Evolutionary conservation across 1,140 invertebrate genomes (phyloP), one percentile per base, ranked within the genome.

Genomic region (Fopius arisanus): DNA sequence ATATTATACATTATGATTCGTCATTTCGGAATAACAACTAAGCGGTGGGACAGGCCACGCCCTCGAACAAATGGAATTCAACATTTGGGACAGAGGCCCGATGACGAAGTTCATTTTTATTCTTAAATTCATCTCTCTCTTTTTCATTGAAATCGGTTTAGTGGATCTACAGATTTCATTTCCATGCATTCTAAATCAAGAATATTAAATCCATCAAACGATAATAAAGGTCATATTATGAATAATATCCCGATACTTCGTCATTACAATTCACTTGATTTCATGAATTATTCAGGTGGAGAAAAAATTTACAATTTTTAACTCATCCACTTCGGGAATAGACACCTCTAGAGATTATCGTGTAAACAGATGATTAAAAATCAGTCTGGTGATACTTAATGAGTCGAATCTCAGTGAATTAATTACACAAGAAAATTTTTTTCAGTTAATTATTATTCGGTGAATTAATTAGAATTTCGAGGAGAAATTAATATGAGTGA

Each of bases 11-110:
- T 87, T 87, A 87, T 86, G 86, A 87, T 86, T 87, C 85, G 85
- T 87, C 85, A 87, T 87, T 87, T 86, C 78, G 81, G 84, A 86
- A 87, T 85, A 84, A 86, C 81, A 87, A 87, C 83, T 29, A 81
- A 85, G 81, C 67, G 75, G 70, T 72, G 74, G 74, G 75, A 77
- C 77, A 75, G 77, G 84, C 84, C 85, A 86, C 85, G 82, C 85
- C 84, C 80, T 84, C 75, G 70, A 31, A 70, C 48, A 65, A 75
- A 78, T 65, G 77, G 80, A 86, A 87, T 86, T 87, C 83, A 81
- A 83, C 81, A 85, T 87, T 87, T 86, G 74, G 85, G 81, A 85
- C 85, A 82, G 33, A 37, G 78, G 77, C 80, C 76, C 41, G 28
- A 65, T 63, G 43, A 59, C 70, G 40, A 68, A 19, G 54, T 59